phyloP scores from a whole-genome alignment of 2,113 vertebrate genomes.

The Zosterops pallidus region DNA sequence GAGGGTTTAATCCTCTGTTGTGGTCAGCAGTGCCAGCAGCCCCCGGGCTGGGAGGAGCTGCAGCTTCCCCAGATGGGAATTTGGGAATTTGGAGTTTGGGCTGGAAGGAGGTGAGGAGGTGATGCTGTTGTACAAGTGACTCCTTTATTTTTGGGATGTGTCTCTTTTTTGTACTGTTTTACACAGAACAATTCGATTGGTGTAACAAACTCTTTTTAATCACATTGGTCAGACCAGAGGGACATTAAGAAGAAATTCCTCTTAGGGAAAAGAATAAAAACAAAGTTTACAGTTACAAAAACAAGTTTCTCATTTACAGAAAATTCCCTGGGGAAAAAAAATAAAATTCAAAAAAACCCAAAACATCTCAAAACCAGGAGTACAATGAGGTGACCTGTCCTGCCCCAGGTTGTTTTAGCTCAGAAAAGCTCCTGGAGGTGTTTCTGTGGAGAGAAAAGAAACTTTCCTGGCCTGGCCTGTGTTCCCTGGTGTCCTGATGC shows the following conservation, averaged over 20 bases:
- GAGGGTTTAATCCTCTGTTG: background rate
- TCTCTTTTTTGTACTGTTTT: no score
- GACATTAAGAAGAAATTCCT: no score
- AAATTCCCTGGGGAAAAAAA: no score
- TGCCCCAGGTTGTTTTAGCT: background rate
- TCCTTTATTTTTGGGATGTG: no score
- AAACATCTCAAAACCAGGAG: no score
- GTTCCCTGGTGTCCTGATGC: background rate
- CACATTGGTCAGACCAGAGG: no score
- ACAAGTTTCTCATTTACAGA: no score
- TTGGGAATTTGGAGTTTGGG: background rate
- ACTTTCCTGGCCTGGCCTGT: background rate
- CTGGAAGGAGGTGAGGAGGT: background rate
- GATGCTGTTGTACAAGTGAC: background rate
- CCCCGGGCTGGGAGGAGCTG: background rate
- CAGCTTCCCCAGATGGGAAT: background rate
- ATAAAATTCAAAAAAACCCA: no score
- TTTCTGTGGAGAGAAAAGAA: background rate
- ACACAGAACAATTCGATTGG: no score
- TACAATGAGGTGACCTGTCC: background rate
- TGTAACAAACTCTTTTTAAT: no score
- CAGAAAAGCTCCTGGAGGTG: background rate
- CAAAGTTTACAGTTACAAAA: no score
- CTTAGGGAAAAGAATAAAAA: no score
- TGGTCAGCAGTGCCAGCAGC: background rate